Conservation (phyloP, 2,113 vertebrate genomes). For the Cyprinus carpio region DNA sequence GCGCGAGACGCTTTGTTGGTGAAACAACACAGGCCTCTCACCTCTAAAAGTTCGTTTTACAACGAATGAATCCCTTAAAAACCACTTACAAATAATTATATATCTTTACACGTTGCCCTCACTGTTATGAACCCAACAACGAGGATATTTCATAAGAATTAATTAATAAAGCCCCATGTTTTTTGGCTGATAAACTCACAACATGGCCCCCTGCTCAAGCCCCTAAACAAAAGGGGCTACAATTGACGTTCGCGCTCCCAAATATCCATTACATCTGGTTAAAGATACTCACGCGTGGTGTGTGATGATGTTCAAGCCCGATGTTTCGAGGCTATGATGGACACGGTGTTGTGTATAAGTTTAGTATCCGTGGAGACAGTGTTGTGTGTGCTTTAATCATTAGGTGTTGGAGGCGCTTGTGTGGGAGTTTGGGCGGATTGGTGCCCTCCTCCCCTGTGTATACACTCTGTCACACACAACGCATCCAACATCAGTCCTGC, state of each 20-base stretch:
- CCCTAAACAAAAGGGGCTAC: conserved; percentile 79
- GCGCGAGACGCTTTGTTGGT: conserved; percentile 42
- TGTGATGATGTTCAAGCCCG: conserved; percentile 58
- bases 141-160: conserved; percentile 14
- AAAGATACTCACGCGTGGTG: conserved; percentile 24
- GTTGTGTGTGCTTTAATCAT: conserved; percentile 59
- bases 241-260: not conserved
- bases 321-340: conserved; percentile 61
- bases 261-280: not conserved
- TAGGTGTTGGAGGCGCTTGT: conserved; percentile 63
- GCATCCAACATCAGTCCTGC: conserved; percentile 25
- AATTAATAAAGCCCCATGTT: conserved; percentile 43
- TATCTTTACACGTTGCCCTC: not conserved
- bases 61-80: not conserved
- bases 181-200: conserved; percentile 66
- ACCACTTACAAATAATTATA: not conserved
- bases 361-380: conserved; percentile 75
- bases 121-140: not conserved
- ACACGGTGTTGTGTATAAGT: conserved; percentile 66
- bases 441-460: conserved; percentile 66
- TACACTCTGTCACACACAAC: not conserved
- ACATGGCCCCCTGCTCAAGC: conserved; percentile 77
- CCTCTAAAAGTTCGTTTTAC: conserved; percentile 30
- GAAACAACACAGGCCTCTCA: conserved; percentile 48
- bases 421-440: conserved; percentile 61